Conservation (phyloP, 2,797 vertebrate species). For the Lepus townsendii region DNA sequence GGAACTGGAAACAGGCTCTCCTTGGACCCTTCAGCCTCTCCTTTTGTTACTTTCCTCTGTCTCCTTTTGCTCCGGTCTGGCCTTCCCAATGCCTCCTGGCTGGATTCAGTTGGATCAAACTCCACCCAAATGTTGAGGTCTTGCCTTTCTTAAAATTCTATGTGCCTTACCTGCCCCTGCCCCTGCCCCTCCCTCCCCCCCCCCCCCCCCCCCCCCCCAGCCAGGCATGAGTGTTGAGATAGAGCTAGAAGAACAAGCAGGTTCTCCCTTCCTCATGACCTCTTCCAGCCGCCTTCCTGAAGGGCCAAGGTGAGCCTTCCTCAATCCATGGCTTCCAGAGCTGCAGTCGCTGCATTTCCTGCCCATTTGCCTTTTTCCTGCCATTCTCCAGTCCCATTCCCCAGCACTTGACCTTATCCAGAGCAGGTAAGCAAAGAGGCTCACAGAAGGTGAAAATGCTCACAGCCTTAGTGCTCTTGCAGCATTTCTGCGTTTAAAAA, state of each 20-base stretch:
- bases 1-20: not conserved
- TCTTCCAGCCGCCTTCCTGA: not conserved
- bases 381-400: not conserved
- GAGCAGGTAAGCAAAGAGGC: not conserved
- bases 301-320: not conserved
- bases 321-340: too few relatives aligned
- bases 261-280: not conserved
- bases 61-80: not conserved
- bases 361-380: not conserved
- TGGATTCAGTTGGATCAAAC: not conserved
- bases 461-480: not conserved
- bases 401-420: not conserved
- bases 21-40: not conserved
- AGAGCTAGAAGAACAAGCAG: not conserved
- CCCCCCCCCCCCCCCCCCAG: not conserved
- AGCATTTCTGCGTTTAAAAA: not conserved
- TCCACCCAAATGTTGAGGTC: not conserved
- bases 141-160: conserved; percentile 7
- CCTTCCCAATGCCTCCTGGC: not conserved
- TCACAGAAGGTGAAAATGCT: not conserved
- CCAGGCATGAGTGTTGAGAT: not conserved
- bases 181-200: not conserved
- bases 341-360: not conserved
- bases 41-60: not conserved
- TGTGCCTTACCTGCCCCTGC: not conserved